Evolutionary conservation across 1,140 invertebrate genomes (phyloP).

Genomic region (Himalopsyche phryganea): DNA sequence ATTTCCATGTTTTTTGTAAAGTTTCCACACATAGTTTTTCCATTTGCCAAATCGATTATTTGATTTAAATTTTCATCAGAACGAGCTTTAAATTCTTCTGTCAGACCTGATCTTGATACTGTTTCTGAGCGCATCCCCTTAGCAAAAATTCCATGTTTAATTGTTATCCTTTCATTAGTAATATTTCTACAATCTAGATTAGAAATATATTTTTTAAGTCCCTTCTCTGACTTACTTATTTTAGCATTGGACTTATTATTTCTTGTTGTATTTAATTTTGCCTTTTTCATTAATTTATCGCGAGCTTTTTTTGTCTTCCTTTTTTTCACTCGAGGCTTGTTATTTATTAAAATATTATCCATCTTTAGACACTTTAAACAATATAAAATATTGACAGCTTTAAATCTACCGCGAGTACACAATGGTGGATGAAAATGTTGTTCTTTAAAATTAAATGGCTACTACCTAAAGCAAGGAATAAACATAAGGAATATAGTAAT

Average conservation of each 20-base stretch:
- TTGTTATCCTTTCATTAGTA: constrained; percentile 23
- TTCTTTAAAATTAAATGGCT: too few relatives aligned
- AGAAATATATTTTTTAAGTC: too few relatives aligned
- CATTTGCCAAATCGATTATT: constrained; percentile 21
- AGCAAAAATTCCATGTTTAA: constrained; percentile 34
- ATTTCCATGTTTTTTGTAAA: too few relatives aligned
- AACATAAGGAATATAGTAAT: too few relatives aligned
- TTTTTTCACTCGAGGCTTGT: constrained; percentile 30
- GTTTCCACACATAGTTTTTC: background rate
- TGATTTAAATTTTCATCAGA: constrained; percentile 29
- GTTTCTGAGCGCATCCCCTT: constrained; percentile 42
- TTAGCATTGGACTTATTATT: background rate
- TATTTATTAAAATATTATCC: constrained; percentile 22
- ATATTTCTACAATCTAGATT: constrained; percentile 19
- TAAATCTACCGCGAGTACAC: constrained; percentile 12
- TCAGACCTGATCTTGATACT: constrained; percentile 36
- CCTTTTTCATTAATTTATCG: constrained; percentile 40
- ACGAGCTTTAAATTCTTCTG: constrained; percentile 29
- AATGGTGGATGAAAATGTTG: too few relatives aligned
- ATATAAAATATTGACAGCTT: constrained; percentile 5
- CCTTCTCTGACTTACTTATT: background rate
- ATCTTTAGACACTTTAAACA: constrained; percentile 13
- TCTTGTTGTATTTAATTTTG: constrained; percentile 5
- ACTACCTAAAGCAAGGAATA: too few relatives aligned
- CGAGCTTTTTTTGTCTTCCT: constrained; percentile 41